Evolutionary conservation across 2,113 vertebrate species (phyloP).

Genomic region (Osmerus mordax): DNA sequence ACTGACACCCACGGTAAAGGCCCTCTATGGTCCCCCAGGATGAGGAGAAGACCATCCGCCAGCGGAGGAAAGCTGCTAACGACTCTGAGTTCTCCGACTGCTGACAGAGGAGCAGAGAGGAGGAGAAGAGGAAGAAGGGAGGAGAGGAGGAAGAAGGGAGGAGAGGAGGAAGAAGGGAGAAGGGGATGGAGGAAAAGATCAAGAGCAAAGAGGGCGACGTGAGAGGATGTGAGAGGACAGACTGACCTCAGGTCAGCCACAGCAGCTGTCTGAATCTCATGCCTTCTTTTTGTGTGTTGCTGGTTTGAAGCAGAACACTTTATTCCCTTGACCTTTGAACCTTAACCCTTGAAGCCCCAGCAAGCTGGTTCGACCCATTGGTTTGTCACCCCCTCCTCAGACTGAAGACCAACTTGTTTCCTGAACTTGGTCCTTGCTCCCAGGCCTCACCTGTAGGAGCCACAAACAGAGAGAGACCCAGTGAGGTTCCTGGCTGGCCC

Average conservation of each 20-base stretch:
- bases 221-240: neutral
- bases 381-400: neutral
- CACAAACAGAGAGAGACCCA: slow-evolving; percentile 13
- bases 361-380: neutral
- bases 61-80: slow-evolving; percentile 62
- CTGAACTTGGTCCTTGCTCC: slow-evolving; percentile 12
- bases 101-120: slow-evolving; percentile 50
- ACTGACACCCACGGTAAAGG: neutral
- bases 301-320: neutral
- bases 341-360: neutral
- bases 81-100: slow-evolving; percentile 73
- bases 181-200: neutral
- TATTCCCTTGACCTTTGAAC: neutral
- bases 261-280: neutral
- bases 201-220: slow-evolving; percentile 1
- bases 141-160: neutral
- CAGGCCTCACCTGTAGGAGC: neutral
- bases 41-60: slow-evolving; percentile 70
- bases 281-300: neutral
- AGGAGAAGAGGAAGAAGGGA: neutral
- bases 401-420: neutral
- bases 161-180: neutral
- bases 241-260: neutral
- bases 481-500: neutral
- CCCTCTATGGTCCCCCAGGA: slow-evolving; percentile 50